Evolutionary conservation across 2,888 invertebrate species (phyloP).

Genomic region (Ormyrus thymus): DNA sequence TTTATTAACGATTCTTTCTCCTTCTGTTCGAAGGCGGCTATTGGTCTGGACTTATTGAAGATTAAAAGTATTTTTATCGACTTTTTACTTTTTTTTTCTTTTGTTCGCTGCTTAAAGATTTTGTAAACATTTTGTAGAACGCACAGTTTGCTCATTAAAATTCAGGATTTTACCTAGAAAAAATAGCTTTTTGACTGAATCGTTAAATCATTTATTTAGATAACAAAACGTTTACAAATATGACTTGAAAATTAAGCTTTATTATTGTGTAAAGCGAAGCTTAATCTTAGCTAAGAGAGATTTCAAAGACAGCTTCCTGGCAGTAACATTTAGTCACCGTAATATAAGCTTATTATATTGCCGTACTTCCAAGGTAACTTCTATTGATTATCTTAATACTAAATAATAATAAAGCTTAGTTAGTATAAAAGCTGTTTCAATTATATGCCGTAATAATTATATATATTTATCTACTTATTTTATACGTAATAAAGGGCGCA

Average conservation of each 20-base stretch:
- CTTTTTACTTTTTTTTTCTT: neutral
- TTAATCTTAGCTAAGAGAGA: conserved; percentile 13
- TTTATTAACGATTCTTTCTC: conserved; percentile 38
- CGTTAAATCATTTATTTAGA: too few species aligned
- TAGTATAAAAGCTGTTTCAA: too few species aligned
- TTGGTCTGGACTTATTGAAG: conserved; percentile 38
- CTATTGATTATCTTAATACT: neutral
- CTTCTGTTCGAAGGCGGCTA: conserved; percentile 19
- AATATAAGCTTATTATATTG: neutral
- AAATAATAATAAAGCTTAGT: too few species aligned
- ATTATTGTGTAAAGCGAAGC: too few species aligned
- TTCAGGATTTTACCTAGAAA: too few species aligned
- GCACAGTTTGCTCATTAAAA: too few species aligned
- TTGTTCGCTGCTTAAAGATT: neutral
- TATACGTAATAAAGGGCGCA: too few species aligned
- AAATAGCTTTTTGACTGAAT: too few species aligned
- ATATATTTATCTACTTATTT: too few species aligned
- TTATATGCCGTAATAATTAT: too few species aligned
- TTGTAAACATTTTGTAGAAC: conserved; percentile 15
- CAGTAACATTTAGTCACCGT: conserved; percentile 15
- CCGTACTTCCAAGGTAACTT: neutral
- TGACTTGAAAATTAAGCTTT: too few species aligned
- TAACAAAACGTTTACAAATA: too few species aligned
- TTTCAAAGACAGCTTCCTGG: conserved; percentile 29
- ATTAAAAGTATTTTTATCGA: conserved; percentile 43